Conservation (phyloP, 2,797 vertebrate genomes). For the Merluccius polli region DNA sequence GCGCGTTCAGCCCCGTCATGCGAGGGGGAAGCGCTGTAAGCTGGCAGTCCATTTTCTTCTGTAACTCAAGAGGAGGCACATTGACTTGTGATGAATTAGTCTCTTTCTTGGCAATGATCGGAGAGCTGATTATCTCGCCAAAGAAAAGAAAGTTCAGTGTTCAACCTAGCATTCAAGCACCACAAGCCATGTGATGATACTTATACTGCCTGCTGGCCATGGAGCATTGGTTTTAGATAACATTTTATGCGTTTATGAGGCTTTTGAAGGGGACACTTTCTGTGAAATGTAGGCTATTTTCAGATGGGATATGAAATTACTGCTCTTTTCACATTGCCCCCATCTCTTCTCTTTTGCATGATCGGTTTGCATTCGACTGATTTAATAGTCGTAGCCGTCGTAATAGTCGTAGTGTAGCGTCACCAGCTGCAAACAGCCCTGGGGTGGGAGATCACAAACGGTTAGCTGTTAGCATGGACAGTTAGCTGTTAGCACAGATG, state of each 20-base stretch:
- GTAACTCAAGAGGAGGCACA: conserved; percentile 32
- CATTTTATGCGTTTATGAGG: background rate
- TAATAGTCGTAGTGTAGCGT: no score
- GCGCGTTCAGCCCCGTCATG: conserved; percentile 48
- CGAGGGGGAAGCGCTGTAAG: conserved; percentile 54
- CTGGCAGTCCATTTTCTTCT: conserved; percentile 45
- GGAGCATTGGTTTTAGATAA: conserved; percentile 33
- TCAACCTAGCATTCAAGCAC: conserved; percentile 45
- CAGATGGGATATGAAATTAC: background rate
- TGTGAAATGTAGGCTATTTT: background rate
- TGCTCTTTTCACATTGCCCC: background rate
- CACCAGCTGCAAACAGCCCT: background rate
- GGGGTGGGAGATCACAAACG: background rate
- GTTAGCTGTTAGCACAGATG: background rate
- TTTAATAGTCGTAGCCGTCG: no score
- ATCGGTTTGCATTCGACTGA: background rate
- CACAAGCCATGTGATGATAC: conserved; percentile 35
- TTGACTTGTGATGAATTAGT: conserved; percentile 54
- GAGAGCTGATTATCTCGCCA: conserved; percentile 49
- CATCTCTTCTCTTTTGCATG: background rate
- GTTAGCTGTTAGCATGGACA: background rate
- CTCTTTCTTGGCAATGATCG: conserved; percentile 24
- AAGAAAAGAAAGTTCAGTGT: conserved; percentile 40
- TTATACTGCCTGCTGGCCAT: conserved; percentile 45
- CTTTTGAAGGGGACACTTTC: background rate